These are phyloP conservation scores for Salpingus planirostris DNA, from an alignment of 2,888 invertebrate genomes.

Conservation along the genomic window DNA sequence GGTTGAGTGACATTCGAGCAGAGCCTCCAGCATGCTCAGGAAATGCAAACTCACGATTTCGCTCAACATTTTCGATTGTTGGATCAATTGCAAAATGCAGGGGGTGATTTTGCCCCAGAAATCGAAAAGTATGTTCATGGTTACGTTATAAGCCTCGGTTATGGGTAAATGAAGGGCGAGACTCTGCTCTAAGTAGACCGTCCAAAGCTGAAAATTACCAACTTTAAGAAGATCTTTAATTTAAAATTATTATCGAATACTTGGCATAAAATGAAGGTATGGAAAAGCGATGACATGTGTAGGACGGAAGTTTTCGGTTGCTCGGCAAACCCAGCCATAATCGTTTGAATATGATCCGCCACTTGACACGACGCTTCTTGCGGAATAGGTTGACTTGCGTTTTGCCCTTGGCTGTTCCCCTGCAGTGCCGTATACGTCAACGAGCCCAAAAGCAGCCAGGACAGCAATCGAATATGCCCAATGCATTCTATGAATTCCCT, in stretches of 20 bases:
- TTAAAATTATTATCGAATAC: constrained; percentile 43
- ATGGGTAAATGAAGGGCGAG: constrained; percentile 58
- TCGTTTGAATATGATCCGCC: constrained; percentile 94
- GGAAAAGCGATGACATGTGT: constrained; percentile 94
- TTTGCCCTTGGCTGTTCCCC: constrained; percentile 40
- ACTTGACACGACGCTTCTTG: constrained; percentile 94
- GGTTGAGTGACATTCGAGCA: constrained; percentile 91
- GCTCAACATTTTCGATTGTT: constrained; percentile 84
- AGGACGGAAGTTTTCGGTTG: constrained; percentile 85
- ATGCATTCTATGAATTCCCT: constrained; percentile 94
- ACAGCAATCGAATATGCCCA: constrained; percentile 84
- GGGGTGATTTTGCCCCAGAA: constrained; percentile 99
- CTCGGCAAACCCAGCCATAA: constrained; percentile 95
- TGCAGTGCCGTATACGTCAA: constrained; percentile 75
- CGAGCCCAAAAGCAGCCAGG: constrained; percentile 95
- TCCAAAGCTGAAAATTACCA: constrained; percentile 67
- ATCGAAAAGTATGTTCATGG: constrained; percentile 80
- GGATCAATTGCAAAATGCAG: constrained; percentile 83
- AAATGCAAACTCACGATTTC: constrained; percentile 98
- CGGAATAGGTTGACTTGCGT: constrained; percentile 76
- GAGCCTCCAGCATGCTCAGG: constrained; percentile 85
- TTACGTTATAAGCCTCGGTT: constrained; percentile 62
- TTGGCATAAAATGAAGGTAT: constrained; percentile 96
- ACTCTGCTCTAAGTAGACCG: constrained; percentile 90
- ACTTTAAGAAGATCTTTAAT: constrained; percentile 10